These are phyloP conservation scores for Coracopsis vasa DNA, from an alignment of 2,113 vertebrate species.

Conservation along the genomic window DNA sequence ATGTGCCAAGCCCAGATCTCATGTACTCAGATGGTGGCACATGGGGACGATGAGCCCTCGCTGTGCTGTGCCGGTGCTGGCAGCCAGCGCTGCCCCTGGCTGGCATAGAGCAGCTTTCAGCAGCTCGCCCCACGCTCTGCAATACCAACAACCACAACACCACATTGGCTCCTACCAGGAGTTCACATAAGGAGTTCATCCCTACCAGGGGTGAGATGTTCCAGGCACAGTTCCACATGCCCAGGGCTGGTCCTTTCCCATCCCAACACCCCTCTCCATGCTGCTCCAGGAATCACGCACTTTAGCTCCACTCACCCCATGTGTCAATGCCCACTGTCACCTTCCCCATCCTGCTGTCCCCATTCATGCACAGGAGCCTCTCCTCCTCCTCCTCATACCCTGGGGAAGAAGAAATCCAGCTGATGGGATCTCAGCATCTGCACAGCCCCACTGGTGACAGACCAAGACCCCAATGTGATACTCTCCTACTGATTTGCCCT, in stretches of 20 bases:
- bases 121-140: neutral
- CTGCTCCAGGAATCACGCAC: fast-evolving
- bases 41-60: fast-evolving
- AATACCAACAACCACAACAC: neutral
- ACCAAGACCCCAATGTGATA: neutral
- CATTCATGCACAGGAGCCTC: neutral
- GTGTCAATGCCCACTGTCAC: fast-evolving
- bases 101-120: neutral
- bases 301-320: neutral
- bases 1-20: neutral
- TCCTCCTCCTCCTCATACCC: neutral
- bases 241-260: neutral
- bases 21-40: fast-evolving
- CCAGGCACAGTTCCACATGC: fast-evolving
- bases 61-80: neutral
- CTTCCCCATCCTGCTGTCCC: neutral
- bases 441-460: neutral
- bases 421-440: neutral
- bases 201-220: neutral
- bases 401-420: neutral
- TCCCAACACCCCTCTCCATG: fast-evolving
- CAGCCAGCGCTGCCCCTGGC: neutral
- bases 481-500: neutral
- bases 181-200: neutral
- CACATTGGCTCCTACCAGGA: neutral